phyloP scores from a whole-genome alignment of 30 jellyfish, hydroid and myxozoan species.

The Nemopilema nomurai region DNA sequence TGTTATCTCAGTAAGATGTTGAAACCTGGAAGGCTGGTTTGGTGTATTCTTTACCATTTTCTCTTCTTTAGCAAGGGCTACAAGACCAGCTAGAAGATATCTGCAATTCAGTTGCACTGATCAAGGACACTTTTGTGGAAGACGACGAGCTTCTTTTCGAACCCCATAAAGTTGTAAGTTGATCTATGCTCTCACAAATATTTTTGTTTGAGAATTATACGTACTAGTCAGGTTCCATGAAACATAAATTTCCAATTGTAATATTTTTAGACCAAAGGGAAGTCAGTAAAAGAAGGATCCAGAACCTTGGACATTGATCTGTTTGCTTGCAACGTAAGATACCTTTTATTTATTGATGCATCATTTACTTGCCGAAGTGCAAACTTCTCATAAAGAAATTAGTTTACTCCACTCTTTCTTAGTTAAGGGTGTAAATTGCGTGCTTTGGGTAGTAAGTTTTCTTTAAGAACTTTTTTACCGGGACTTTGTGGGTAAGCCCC shows the following conservation, averaged over 20 bases:
- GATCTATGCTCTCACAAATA: background rate
- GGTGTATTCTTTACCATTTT: background rate
- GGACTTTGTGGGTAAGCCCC: too few species aligned
- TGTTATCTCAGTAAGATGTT: too few species aligned
- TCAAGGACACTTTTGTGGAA: conserved; percentile 32
- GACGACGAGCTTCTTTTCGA: conserved; percentile 58
- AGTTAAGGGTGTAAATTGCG: too few species aligned
- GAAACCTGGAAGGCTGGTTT: too few species aligned
- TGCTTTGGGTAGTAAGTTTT: too few species aligned
- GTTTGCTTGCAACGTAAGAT: conserved; percentile 48
- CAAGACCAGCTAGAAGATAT: conserved; percentile 76
- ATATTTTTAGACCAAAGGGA: conserved; percentile 46
- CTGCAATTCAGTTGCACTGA: conserved; percentile 73
- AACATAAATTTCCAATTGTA: background rate
- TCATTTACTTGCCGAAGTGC: background rate
- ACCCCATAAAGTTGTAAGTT: conserved; percentile 46
- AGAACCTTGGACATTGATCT: conserved; percentile 41
- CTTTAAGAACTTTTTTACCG: too few species aligned
- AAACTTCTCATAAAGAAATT: background rate
- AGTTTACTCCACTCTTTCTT: too few species aligned
- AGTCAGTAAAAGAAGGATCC: conserved; percentile 41
- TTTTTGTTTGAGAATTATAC: background rate
- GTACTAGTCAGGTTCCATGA: too few species aligned
- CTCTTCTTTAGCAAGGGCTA: conserved; percentile 59
- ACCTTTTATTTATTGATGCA: background rate